These are phyloP conservation scores for Troides helena DNA, from an alignment of 2,888 invertebrate genomes.

Conservation along the genomic window DNA sequence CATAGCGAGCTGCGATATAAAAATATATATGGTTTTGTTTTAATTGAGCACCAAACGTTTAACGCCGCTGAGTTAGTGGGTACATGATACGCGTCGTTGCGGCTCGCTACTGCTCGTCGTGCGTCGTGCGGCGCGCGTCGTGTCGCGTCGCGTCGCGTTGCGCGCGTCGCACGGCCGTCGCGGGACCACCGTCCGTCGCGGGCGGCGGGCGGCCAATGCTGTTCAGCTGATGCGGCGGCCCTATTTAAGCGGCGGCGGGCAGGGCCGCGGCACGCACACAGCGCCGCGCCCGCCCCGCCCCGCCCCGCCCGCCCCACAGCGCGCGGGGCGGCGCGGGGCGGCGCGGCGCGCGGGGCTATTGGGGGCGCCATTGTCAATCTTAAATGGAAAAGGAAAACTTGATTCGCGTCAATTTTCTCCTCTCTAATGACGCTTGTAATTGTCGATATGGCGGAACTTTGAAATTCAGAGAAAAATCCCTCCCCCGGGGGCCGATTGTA, in stretches of 20 bases:
- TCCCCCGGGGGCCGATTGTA: slow-evolving; percentile 33
- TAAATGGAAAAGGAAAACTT: slow-evolving; percentile 71
- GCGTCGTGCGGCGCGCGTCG: slow-evolving; percentile 50
- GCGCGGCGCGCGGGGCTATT: slow-evolving; percentile 58
- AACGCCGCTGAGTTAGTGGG: slow-evolving; percentile 53
- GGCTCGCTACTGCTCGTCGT: slow-evolving; percentile 46
- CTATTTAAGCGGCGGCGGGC: slow-evolving; percentile 53
- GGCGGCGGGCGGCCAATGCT: slow-evolving; percentile 62
- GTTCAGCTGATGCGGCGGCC: slow-evolving; percentile 34
- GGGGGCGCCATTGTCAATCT: slow-evolving; percentile 68
- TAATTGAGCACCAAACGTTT: slow-evolving; percentile 74
- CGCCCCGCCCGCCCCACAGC: too few species aligned
- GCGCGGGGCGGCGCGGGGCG: too few species aligned
- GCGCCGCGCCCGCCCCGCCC: slow-evolving; percentile 5
- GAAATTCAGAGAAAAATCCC: slow-evolving; percentile 29
- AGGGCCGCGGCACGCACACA: slow-evolving; percentile 38
- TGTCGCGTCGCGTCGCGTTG: too few species aligned
- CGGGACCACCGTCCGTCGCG: slow-evolving; percentile 54
- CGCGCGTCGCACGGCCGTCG: slow-evolving; percentile 61
- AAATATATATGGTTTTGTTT: slow-evolving; percentile 57
- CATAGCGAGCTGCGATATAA: slow-evolving; percentile 65
- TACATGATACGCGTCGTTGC: slow-evolving; percentile 75
- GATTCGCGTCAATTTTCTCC: slow-evolving; percentile 68
- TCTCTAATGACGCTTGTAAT: slow-evolving; percentile 69
- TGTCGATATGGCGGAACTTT: slow-evolving; percentile 53